Percentiles rank a stretch among this genome's conserved stretches.
These are phyloP conservation scores for Gambusia affinis DNA, from an alignment of 2,113 vertebrate species.

Conservation along the genomic window DNA sequence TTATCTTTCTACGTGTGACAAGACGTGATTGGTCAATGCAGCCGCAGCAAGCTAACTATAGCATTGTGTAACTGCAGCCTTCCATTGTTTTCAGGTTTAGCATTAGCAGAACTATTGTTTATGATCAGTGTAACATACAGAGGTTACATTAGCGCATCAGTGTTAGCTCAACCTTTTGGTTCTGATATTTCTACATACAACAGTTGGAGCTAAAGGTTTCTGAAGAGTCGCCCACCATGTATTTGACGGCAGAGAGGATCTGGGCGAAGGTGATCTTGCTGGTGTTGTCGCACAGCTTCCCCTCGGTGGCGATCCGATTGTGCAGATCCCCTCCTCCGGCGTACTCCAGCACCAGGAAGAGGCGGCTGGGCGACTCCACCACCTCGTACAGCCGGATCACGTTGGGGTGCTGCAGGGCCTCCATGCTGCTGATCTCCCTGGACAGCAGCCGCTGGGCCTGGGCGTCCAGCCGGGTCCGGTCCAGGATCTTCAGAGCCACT, in stretches of 20 bases:
- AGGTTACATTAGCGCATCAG: too few species aligned
- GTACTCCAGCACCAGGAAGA: constrained; percentile 93
- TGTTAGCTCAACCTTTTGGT: too few species aligned
- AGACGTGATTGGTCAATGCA: too few species aligned
- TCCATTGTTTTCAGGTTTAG: too few species aligned
- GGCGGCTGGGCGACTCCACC: constrained; percentile 88
- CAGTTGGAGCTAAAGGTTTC: too few species aligned
- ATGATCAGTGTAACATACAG: too few species aligned
- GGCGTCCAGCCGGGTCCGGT: constrained; percentile 88
- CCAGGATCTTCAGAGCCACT: constrained; percentile 95
- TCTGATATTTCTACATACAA: too few species aligned
- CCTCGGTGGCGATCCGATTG: constrained; percentile 85
- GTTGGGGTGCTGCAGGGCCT: constrained; percentile 90
- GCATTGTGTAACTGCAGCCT: too few species aligned
- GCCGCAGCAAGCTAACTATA: too few species aligned
- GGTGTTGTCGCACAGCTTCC: constrained; percentile 84
- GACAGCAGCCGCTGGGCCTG: constrained; percentile 89
- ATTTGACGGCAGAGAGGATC: constrained; percentile 92
- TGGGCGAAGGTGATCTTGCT: constrained; percentile 92
- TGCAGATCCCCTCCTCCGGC: constrained; percentile 93
- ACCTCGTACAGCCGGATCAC: constrained; percentile 94
- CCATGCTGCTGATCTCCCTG: constrained; percentile 93
- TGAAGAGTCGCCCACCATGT: constrained; percentile 80
- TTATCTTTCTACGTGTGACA: too few species aligned
- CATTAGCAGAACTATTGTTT: too few species aligned